These are phyloP conservation scores for Sciurus vulgaris DNA, from an alignment of 2,797 vertebrate genomes.

Conservation along the genomic window DNA sequence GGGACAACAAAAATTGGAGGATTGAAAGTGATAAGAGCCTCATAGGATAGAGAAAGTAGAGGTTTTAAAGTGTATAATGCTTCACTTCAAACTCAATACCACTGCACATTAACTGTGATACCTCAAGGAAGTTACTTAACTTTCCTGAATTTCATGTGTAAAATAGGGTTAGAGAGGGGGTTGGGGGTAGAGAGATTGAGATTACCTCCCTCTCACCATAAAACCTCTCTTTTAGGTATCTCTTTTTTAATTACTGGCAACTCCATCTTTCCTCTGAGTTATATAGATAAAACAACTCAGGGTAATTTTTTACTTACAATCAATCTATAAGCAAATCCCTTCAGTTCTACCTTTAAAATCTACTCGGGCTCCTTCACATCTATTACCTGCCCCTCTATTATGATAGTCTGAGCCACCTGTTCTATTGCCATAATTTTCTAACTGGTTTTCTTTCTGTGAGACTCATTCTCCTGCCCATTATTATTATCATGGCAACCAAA, in stretches of 20 bases:
- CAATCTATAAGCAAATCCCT: background rate
- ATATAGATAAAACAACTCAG: background rate
- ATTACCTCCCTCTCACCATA: background rate
- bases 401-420: background rate
- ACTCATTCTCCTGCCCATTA: background rate
- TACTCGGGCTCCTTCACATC: background rate
- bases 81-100: background rate
- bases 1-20: background rate
- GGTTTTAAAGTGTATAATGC: background rate
- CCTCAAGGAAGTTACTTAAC: background rate
- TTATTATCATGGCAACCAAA: background rate
- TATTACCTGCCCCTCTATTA: background rate
- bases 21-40: background rate
- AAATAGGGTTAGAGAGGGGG: background rate
- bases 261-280: background rate
- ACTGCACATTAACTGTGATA: background rate
- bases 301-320: background rate
- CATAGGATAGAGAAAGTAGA: background rate
- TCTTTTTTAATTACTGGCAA: background rate
- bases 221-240: background rate
- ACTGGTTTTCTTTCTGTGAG: background rate
- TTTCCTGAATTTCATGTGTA: background rate
- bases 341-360: background rate
- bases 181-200: background rate
- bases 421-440: background rate